These are phyloP conservation scores for Neogobius melanostomus DNA, from an alignment of 2,113 vertebrate species.

Conservation along the genomic window DNA sequence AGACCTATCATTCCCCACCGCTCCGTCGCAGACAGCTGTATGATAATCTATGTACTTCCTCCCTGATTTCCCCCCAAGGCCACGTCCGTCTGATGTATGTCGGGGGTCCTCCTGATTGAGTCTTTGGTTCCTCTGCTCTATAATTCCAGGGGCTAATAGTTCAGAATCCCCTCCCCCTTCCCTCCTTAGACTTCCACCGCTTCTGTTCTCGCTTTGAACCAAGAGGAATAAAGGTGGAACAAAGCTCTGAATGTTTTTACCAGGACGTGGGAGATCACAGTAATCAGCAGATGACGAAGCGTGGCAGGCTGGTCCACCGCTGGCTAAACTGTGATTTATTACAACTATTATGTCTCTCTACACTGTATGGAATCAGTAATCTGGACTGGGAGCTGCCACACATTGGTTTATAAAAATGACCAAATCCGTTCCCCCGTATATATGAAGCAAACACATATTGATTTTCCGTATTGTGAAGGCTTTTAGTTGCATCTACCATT, in stretches of 20 bases:
- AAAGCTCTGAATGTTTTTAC: slow-evolving; percentile 33
- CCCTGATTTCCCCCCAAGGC: slow-evolving; percentile 11
- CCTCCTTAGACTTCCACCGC: slow-evolving; percentile 12
- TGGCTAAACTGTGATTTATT: too few species aligned
- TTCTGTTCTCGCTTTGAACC: slow-evolving; percentile 25
- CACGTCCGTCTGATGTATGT: slow-evolving; percentile 40
- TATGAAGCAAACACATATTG: too few species aligned
- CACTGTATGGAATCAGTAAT: slow-evolving; percentile 18
- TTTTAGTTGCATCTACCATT: too few species aligned
- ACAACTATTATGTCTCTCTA: slow-evolving; percentile 26
- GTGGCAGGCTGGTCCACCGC: background rate
- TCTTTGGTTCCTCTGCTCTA: slow-evolving; percentile 43
- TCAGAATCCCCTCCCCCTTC: slow-evolving; percentile 39
- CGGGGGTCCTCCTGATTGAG: slow-evolving; percentile 44
- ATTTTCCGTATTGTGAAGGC: slow-evolving; percentile 15
- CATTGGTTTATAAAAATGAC: too few species aligned
- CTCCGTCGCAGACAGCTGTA: slow-evolving; percentile 5
- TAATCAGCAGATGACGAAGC: slow-evolving; percentile 35
- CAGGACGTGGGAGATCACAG: slow-evolving; percentile 21
- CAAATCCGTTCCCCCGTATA: too few species aligned
- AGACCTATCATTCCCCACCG: slow-evolving; percentile 1
- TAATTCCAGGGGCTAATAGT: slow-evolving; percentile 55
- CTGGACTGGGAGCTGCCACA: too few species aligned
- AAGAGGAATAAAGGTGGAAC: slow-evolving; percentile 35
- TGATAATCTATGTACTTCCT: slow-evolving; percentile 13